These are phyloP conservation scores for Rynchops niger DNA, from an alignment of 2,113 vertebrate species.

Conservation along the genomic window DNA sequence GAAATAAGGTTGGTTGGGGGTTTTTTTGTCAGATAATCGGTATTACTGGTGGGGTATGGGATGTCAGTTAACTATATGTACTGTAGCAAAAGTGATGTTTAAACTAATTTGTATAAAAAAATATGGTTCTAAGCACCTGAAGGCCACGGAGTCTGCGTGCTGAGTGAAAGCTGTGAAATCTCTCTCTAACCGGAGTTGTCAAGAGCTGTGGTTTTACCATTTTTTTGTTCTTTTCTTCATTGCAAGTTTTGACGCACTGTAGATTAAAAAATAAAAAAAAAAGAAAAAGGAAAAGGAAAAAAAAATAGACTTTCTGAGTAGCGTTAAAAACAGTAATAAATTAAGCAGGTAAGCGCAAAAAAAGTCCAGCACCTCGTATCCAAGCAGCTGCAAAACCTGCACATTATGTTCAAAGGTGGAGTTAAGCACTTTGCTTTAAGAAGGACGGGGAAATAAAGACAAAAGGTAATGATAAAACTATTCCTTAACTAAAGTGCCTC, in stretches of 20 bases:
- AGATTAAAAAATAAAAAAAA: neutral
- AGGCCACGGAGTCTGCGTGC: neutral
- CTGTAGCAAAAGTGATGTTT: constrained; percentile 74
- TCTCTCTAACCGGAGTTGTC: constrained; percentile 66
- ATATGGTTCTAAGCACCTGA: constrained; percentile 64
- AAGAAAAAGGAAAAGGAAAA: neutral
- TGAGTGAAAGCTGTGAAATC: constrained; percentile 79
- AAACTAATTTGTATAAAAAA: constrained; percentile 67
- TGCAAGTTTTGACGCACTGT: constrained; percentile 57
- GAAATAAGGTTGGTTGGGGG: constrained; percentile 45
- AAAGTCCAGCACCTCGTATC: constrained; percentile 6
- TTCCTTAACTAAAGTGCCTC: constrained; percentile 84
- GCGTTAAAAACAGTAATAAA: constrained; percentile 60
- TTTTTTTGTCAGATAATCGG: constrained; percentile 54
- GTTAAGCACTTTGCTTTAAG: constrained; percentile 57
- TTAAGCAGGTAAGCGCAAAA: constrained; percentile 32
- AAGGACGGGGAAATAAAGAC: constrained; percentile 50
- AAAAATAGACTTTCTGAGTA: constrained; percentile 36
- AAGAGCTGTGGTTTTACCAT: constrained; percentile 70
- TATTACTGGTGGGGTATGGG: constrained; percentile 59
- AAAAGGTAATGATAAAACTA: constrained; percentile 61
- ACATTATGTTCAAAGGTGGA: neutral
- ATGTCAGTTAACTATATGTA: constrained; percentile 48
- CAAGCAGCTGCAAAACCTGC: constrained; percentile 42
- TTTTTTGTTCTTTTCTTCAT: constrained; percentile 59